A percentile compares a stretch with the other conserved stretches of the same genome.
Evolutionary conservation across 2,888 invertebrate species (phyloP).

Genomic region (Netelia melanura): DNA sequence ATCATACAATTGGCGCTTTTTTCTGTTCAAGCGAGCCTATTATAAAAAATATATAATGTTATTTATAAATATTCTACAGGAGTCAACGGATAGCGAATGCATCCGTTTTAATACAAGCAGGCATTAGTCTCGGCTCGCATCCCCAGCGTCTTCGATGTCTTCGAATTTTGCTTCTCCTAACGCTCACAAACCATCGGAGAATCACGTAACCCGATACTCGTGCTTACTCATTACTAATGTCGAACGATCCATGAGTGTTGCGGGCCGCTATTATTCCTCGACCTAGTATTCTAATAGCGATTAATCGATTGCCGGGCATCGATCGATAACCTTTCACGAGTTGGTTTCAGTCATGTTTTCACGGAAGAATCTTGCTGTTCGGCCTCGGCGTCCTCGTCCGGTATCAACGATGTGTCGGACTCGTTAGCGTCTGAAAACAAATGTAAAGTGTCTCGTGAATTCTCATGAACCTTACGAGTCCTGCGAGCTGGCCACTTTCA

Average conservation of each 20-base stretch:
- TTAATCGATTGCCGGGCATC: constrained; percentile 26
- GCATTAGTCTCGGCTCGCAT: not conserved
- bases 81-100: constrained; percentile 41
- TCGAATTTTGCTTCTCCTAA: constrained; percentile 14
- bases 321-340: constrained; percentile 59
- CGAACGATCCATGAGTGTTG: not conserved
- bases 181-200: not conserved
- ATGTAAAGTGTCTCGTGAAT: constrained; percentile 46
- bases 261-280: constrained; percentile 4
- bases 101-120: constrained; percentile 11
- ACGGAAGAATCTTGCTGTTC: constrained; percentile 70
- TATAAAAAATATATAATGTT: constrained; percentile 65
- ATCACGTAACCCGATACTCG: not conserved
- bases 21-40: constrained; percentile 5
- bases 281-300: constrained; percentile 23
- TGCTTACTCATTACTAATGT: not conserved
- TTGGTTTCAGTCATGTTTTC: constrained; percentile 70
- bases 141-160: not conserved
- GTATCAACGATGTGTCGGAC: constrained; percentile 74
- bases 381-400: constrained; percentile 74
- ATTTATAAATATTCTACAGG: constrained; percentile 64
- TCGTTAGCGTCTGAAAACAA: constrained; percentile 78
- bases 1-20: constrained; percentile 36
- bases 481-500: constrained; percentile 38
- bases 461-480: constrained; percentile 25